Base-by-base conservation (phyloP, 2,113 vertebrate genomes). In the Promerops cafer region DNA sequence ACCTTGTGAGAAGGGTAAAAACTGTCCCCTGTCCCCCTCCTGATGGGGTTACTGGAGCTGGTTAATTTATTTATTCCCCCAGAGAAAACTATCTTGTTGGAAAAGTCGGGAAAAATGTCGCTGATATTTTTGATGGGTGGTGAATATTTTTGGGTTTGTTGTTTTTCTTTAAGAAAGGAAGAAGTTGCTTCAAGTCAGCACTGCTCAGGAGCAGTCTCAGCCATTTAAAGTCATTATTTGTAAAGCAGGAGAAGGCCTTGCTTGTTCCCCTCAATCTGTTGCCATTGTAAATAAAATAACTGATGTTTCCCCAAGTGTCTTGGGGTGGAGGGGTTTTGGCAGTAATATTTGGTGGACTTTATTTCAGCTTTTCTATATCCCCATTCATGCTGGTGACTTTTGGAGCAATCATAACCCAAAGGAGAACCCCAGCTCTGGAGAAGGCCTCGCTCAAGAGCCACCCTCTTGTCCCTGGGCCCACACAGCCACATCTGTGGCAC, bases 401-500 rank as follows among this genome's bases (percentile, higher is more conserved):
- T 37, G 42, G 28, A 35, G 31, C 5, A 1, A 19, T 20, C 79
- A 28, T 20, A 75, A 63, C 11, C 26, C 11, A 57, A 53, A 75
- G 50, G 17, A 65, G 31, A 88, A 2, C 10, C 21, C 37, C 56
- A 42, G 52, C 65, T 59, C 65, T 88, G 74, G 70, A 66, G 31
- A 53, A 47, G 13, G 7, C 16, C 17, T 74, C 14, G 0, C 19
- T 18, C 64, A 28, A 28, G 17, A 52, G 66, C 35, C n/a, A 42
- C 37, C 16, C 37, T 70, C 50, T 7, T 52, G 45, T 27, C 40
- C 59, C 68, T 27, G 17, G 26, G 42, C 66, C 45, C 52, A 30
- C 68, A 59, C 9, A 37, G 37, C 23, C 42, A n/a, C 0, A 0
- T 5, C 5, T 5, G 30, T 31, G 30, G 6, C 27, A 40, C 30